Percentiles rank a stretch among this genome's conserved stretches.
Conservation (phyloP, 2,888 invertebrate genomes). For the Callyntrura sp. region DNA sequence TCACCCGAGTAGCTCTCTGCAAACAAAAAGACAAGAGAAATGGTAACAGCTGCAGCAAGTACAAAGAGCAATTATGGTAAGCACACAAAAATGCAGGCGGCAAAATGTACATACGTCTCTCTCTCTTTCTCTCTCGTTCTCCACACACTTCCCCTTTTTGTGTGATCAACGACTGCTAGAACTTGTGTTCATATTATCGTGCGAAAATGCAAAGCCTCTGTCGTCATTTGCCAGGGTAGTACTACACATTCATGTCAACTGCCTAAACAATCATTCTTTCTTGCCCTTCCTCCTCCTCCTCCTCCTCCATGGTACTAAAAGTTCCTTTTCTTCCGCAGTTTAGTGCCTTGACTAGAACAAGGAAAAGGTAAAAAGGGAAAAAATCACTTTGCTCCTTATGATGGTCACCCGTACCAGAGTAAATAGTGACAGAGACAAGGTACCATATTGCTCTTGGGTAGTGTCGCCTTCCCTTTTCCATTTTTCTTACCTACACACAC, state of each 20-base stretch:
- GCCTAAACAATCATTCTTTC: conserved; percentile 44
- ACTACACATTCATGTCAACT: background rate
- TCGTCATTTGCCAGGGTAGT: background rate
- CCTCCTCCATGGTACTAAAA: background rate
- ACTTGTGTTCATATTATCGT: background rate
- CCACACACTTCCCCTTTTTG: background rate
- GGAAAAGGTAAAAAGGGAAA: conserved; percentile 13
- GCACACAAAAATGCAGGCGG: conserved; percentile 1
- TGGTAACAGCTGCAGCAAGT: too few species aligned
- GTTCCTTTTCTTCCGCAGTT: background rate
- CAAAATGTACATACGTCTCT: background rate
- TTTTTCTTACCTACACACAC: background rate
- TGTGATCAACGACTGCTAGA: background rate
- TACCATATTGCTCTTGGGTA: conserved; percentile 9
- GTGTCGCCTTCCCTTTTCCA: background rate
- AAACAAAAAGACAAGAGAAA: too few species aligned
- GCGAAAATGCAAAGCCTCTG: background rate
- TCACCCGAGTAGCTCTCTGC: too few species aligned
- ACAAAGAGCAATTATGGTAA: background rate
- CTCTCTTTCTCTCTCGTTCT: too few species aligned
- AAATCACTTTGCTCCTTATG: conserved; percentile 41
- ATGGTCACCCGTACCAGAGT: conserved; percentile 28
- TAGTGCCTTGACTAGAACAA: conserved; percentile 5
- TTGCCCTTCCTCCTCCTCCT: conserved; percentile 42
- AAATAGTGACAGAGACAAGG: conserved; percentile 45